phyloP scores from a whole-genome alignment of 2,113 vertebrate species.

The Rousettus leschenaultii region DNA sequence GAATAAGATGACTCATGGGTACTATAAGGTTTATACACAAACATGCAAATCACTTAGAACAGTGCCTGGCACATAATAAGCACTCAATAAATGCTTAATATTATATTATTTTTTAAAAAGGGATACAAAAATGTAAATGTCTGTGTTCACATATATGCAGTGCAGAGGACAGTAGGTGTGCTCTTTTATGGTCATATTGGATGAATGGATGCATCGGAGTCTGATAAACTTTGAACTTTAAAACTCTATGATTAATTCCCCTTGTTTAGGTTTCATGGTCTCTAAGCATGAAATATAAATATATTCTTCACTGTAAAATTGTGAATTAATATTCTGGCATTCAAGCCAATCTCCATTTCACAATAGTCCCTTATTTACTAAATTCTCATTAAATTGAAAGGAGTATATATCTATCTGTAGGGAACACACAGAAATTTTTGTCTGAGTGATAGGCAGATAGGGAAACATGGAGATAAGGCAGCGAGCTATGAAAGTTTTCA shows the following conservation, averaged over 20 bases:
- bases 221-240: neutral
- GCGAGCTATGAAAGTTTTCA: neutral
- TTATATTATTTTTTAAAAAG: neutral
- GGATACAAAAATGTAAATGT: neutral
- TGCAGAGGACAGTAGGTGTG: neutral
- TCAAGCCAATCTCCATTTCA: neutral
- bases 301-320: neutral
- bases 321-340: neutral
- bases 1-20: neutral
- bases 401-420: fast-evolving
- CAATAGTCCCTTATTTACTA: neutral
- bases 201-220: neutral
- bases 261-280: neutral
- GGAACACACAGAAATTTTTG: neutral
- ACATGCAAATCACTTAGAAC: neutral
- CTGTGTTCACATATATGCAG: too few relatives aligned
- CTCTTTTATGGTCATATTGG: too few relatives aligned
- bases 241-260: neutral
- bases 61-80: neutral
- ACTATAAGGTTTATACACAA: neutral
- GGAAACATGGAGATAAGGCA: neutral
- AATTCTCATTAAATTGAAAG: neutral
- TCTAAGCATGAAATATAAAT: neutral
- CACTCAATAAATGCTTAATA: neutral
- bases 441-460: neutral